These are phyloP conservation scores for Podarcis cretensis DNA, from an alignment of 2,113 vertebrate genomes.

Conservation along the genomic window DNA sequence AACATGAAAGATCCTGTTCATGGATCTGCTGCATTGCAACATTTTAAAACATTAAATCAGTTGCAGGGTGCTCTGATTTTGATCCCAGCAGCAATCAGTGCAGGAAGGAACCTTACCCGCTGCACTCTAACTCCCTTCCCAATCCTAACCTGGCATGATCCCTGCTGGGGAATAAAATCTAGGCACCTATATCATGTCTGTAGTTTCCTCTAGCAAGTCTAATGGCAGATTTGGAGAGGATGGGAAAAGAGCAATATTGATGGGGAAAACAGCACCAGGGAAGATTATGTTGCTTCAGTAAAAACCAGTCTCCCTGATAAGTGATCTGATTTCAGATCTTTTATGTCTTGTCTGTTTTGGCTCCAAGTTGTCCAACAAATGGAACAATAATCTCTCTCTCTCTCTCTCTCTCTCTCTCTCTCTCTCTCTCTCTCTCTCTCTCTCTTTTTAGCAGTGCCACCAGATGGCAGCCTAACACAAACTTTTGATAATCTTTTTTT, in stretches of 20 bases:
- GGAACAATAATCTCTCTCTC: neutral
- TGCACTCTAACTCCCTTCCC: neutral
- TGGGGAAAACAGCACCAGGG: neutral
- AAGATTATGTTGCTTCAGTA: neutral
- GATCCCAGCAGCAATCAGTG: neutral
- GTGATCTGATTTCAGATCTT: neutral
- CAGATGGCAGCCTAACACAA: slow-evolving; percentile 71
- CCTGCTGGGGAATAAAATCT: neutral
- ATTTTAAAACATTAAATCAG: neutral
- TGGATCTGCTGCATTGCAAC: too few species aligned
- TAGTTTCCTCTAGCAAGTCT: neutral
- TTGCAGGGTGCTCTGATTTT: neutral
- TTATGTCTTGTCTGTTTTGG: neutral
- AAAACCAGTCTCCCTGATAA: neutral
- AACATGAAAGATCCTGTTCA: neutral
- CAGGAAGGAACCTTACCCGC: neutral
- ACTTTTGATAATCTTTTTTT: neutral
- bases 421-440: neutral
- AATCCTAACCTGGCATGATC: neutral
- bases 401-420: neutral
- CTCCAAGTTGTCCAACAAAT: neutral
- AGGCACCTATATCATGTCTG: neutral
- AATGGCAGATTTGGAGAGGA: neutral
- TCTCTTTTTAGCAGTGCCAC: slow-evolving; percentile 20
- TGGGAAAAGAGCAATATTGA: neutral